These are phyloP conservation scores for Batillaria attramentaria DNA, from an alignment of 1,140 invertebrate genomes.

Conservation along the genomic window DNA sequence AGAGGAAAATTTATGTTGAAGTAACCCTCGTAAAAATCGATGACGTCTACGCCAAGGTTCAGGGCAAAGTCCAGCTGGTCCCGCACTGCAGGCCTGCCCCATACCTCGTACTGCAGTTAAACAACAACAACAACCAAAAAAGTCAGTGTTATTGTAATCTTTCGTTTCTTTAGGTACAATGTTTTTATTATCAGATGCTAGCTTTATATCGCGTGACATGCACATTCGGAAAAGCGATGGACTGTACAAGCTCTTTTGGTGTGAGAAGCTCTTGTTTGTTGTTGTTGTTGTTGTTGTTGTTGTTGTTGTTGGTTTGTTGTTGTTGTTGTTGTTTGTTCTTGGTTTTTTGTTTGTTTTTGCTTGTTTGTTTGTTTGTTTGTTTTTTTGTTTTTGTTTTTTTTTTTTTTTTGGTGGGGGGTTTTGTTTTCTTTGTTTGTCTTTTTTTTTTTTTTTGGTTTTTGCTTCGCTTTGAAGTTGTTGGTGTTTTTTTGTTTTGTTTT, in stretches of 20 bases:
- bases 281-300: too few species aligned
- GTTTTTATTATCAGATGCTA: too few species aligned
- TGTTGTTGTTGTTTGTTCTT: not conserved
- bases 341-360: not conserved
- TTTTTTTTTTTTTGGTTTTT: not conserved
- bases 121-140: not conserved
- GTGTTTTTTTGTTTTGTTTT: not conserved
- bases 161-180: too few species aligned
- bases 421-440: not conserved
- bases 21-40: conserved; percentile 69
- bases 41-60: conserved; percentile 54
- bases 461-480: not conserved
- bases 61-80: conserved; percentile 60
- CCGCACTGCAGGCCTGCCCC: conserved; percentile 52
- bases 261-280: too few species aligned
- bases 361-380: not conserved
- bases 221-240: too few species aligned
- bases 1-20: conserved; percentile 65
- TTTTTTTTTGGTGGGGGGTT: not conserved
- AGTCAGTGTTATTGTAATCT: too few species aligned
- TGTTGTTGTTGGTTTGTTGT: too few species aligned
- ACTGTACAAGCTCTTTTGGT: too few species aligned
- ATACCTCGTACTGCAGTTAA: conserved; percentile 58
- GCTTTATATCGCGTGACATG: too few species aligned
- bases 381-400: not conserved